Base-by-base conservation (phyloP, 64 coral and sea anemone species). In the Catalaphyllia jardinei region DNA sequence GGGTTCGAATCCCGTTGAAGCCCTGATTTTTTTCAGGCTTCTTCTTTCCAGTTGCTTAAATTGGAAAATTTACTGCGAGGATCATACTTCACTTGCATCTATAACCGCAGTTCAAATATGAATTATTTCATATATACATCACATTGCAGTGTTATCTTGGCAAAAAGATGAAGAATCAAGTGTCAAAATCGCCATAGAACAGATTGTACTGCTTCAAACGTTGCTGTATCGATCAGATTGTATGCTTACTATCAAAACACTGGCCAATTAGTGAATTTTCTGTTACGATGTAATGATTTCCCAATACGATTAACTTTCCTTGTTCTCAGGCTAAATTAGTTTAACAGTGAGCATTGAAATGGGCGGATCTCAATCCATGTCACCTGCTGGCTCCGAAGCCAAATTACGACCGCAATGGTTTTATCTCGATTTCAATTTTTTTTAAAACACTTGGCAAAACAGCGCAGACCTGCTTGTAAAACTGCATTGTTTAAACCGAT, bases 241-340 rank as follows among this genome's bases (percentile, higher is more conserved):
- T n/a, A 8, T 20, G 60, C 33, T 24, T 31, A 64, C 22, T 25
- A 83, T 39, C 61, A 64, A 83, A 83, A n/a, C 31, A 22, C 33
- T 24, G 13, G 20, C 62, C 62, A 50, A 69, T 71, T 69, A 85
- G 81, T 85, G 81, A 85, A 71, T 71, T 85, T 85, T 85, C 38
- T 51, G 71, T 46, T 85, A 85, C 31, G 35, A 85, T 50, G 81
- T 71, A 33, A 67, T 83, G 80, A 83, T 65, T 42, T 83, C 38
- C 80, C 61, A 63, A 67, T 67, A 71, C 62, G 52, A 71, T 85
- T 85, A 85, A 71, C 39, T 85, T 63, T 16, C 35, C 81, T 85
- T 71, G 38, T 85, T 71, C 81, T 85, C 17, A 24, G 51, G 81
- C 63, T 52, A 71, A 85, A 85, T 85, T 71, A 71, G 81, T 69